phyloP scores from a whole-genome alignment of 2,888 invertebrate genomes.

The Incurvaria masculella region DNA sequence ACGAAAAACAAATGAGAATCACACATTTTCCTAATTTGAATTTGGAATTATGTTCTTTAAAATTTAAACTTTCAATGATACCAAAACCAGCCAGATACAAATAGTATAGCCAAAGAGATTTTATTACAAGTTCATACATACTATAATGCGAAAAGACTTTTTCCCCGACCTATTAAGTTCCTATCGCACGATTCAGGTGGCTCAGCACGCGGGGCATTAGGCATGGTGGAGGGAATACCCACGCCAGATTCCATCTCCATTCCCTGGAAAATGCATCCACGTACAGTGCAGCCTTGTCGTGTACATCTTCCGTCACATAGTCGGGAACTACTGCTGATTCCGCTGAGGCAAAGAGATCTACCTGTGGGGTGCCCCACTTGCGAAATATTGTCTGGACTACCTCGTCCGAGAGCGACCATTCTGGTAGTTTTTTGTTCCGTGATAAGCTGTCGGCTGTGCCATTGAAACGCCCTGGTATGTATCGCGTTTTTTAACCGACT shows the following conservation, averaged over 20 bases:
- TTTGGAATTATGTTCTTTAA: no score
- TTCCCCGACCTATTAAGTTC: no score
- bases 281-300: constrained; percentile 9
- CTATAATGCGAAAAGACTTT: no score
- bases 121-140: no score
- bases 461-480: constrained; percentile 19
- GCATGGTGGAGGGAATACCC: constrained; percentile 18
- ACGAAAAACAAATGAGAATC: no score
- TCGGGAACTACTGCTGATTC: constrained; percentile 4
- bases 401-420: constrained; percentile 7
- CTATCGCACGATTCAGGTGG: constrained; percentile 16
- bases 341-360: constrained; percentile 9
- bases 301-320: constrained; percentile 7
- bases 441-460: constrained; percentile 18
- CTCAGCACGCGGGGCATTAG: constrained; percentile 16
- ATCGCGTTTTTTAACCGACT: no score
- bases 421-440: constrained; percentile 1
- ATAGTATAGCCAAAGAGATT: no score
- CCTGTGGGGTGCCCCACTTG: constrained; percentile 7
- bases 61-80: no score
- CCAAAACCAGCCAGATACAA: no score
- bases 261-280: constrained; percentile 16
- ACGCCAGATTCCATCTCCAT: constrained; percentile 14
- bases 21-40: no score
- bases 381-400: constrained; percentile 11